Evolutionary conservation across 2,888 invertebrate genomes (phyloP).

Genomic region (Endomychus coccineus): DNA sequence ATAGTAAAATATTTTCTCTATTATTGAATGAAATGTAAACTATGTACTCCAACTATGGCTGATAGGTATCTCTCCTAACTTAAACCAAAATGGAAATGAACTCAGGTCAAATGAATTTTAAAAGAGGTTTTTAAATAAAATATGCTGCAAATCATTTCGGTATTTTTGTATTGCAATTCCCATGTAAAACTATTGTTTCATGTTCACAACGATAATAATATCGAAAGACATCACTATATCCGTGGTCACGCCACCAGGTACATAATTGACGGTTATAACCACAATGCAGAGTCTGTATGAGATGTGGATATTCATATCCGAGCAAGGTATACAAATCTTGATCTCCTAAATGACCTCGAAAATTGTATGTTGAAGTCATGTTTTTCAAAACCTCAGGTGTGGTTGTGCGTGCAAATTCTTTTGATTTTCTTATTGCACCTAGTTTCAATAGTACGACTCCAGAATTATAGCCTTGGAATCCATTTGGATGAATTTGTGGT

Average conservation of each 20-base stretch:
- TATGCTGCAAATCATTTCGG: too few relatives aligned
- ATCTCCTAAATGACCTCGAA: conserved; percentile 70
- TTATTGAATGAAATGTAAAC: too few relatives aligned
- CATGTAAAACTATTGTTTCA: conserved; percentile 61
- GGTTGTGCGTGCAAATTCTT: conserved; percentile 52
- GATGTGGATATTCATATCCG: conserved; percentile 59
- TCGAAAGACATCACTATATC: conserved; percentile 64
- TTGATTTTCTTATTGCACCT: conserved; percentile 56
- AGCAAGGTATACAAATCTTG: conserved; percentile 74
- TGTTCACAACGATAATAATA: conserved; percentile 62
- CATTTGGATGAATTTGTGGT: conserved; percentile 37
- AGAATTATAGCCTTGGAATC: conserved; percentile 73
- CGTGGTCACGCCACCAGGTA: conserved; percentile 72
- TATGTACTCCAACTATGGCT: too few relatives aligned
- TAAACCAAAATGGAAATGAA: too few relatives aligned
- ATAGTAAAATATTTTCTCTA: too few relatives aligned
- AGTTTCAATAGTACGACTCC: conserved; percentile 69
- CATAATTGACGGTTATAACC: conserved; percentile 77
- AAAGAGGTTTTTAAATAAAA: too few relatives aligned
- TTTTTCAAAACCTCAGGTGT: conserved; percentile 47
- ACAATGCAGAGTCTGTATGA: conserved; percentile 68
- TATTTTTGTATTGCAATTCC: conserved; percentile 69
- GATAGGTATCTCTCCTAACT: too few relatives aligned
- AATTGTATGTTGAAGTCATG: conserved; percentile 55
- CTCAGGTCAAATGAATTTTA: too few relatives aligned